Evolutionary conservation across 2,888 invertebrate species (phyloP).

Genomic region (Oscheius sp.): DNA sequence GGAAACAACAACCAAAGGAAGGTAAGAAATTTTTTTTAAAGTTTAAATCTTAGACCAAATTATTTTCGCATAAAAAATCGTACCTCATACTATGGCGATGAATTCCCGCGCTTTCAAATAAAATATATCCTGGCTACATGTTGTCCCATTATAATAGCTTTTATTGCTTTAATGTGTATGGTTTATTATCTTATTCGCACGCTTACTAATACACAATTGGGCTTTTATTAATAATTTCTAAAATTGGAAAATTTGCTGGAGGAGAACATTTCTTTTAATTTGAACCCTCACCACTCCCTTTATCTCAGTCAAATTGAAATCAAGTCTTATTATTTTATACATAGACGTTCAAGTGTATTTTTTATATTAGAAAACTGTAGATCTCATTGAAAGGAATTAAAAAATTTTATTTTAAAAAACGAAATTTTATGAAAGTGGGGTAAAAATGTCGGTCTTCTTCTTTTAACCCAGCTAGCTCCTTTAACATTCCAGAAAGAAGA

Average conservation of each 20-base stretch:
- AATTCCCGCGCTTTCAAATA: constrained; percentile 43
- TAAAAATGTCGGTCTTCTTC: too few relatives aligned
- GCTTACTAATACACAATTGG: background rate
- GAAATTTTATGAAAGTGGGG: too few relatives aligned
- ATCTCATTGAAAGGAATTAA: too few relatives aligned
- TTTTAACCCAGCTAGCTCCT: background rate
- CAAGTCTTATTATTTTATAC: too few relatives aligned
- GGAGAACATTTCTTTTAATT: too few relatives aligned
- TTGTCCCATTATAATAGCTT: constrained; percentile 39
- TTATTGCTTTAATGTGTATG: constrained; percentile 16
- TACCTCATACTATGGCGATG: constrained; percentile 50
- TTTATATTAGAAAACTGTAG: too few relatives aligned
- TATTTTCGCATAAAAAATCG: constrained; percentile 38
- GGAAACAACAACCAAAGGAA: background rate
- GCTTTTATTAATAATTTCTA: background rate
- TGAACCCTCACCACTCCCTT: too few relatives aligned
- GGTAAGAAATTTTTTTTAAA: background rate
- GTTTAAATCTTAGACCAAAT: background rate
- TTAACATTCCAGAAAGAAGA: background rate
- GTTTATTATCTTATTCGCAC: background rate
- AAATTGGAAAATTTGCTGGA: background rate
- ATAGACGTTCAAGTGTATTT: too few relatives aligned
- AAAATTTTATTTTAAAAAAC: too few relatives aligned
- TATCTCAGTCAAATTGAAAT: too few relatives aligned
- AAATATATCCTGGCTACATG: constrained; percentile 44